Evolutionary conservation across 1,140 invertebrate genomes (phyloP).

Genomic region (Copidosoma floridanum): DNA sequence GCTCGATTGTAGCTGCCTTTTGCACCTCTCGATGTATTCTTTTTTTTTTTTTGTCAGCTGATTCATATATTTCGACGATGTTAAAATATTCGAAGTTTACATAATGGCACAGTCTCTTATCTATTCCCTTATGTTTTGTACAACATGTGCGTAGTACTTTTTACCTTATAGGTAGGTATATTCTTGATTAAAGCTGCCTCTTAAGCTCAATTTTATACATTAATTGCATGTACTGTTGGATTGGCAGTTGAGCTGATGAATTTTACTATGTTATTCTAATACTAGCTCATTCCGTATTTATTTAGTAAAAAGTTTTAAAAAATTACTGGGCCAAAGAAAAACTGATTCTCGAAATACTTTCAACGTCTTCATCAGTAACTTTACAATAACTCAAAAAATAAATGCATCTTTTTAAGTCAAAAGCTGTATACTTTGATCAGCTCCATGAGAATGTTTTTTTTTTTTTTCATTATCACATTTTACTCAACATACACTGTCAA

Average conservation of each 20-base stretch:
- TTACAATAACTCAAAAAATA: conserved; percentile 22
- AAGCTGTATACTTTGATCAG: conserved; percentile 22
- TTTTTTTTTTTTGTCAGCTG: conserved; percentile 14
- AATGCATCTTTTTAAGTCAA: conserved; percentile 24
- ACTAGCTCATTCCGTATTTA: neutral
- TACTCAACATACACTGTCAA: conserved; percentile 14
- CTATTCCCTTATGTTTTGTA: conserved; percentile 1
- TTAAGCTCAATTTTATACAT: conserved; percentile 6
- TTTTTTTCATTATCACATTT: conserved; percentile 30
- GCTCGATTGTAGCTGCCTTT: conserved; percentile 1
- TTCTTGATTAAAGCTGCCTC: too few species aligned
- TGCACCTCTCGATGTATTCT: conserved; percentile 5
- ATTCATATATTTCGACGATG: conserved; percentile 19
- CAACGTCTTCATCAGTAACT: conserved; percentile 4
- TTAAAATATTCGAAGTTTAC: conserved; percentile 25
- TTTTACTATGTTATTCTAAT: conserved; percentile 15
- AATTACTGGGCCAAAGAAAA: conserved; percentile 12
- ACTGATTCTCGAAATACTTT: conserved; percentile 13
- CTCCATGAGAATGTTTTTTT: conserved; percentile 17
- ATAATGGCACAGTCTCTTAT: conserved; percentile 22
- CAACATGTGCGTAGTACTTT: too few species aligned
- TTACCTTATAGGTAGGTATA: too few species aligned
- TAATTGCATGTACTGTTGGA: neutral
- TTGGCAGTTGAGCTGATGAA: neutral
- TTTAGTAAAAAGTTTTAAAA: conserved; percentile 5